phyloP scores from a whole-genome alignment of 2,888 invertebrate species.

The Vanessa cardui region DNA sequence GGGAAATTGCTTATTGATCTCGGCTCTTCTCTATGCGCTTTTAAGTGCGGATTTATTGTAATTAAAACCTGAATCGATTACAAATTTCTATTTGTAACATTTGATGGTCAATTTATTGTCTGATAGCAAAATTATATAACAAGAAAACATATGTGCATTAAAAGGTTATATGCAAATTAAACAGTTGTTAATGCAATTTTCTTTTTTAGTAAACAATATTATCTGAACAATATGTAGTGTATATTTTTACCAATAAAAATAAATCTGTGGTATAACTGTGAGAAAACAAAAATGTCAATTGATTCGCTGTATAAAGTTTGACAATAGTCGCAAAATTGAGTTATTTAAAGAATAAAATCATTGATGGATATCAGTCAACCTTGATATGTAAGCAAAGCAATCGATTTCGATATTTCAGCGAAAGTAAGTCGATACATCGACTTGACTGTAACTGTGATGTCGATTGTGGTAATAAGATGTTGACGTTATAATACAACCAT shows the following conservation, averaged over 20 bases:
- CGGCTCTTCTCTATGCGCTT: constrained; percentile 33
- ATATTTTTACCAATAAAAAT: too few species aligned
- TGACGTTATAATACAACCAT: constrained; percentile 71
- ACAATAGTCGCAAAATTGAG: background rate
- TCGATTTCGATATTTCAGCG: constrained; percentile 53
- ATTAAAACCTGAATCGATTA: constrained; percentile 16
- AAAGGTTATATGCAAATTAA: too few species aligned
- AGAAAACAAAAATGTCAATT: background rate
- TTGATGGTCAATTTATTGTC: background rate
- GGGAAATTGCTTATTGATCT: constrained; percentile 72
- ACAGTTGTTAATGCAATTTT: too few species aligned
- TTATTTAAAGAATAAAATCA: constrained; percentile 4
- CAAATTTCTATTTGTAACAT: background rate
- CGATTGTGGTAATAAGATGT: constrained; percentile 77
- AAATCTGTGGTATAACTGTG: too few species aligned
- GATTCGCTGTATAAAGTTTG: background rate
- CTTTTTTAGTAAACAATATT: too few species aligned
- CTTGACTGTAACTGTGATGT: constrained; percentile 71
- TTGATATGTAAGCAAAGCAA: constrained; percentile 17
- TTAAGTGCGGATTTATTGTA: constrained; percentile 34
- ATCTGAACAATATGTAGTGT: too few species aligned
- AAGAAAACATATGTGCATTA: too few species aligned
- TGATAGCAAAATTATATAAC: too few species aligned
- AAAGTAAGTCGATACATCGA: constrained; percentile 53
- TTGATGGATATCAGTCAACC: constrained; percentile 13